Base-by-base conservation (phyloP, 2,888 invertebrate genomes). In the Sussaba pulchella region DNA sequence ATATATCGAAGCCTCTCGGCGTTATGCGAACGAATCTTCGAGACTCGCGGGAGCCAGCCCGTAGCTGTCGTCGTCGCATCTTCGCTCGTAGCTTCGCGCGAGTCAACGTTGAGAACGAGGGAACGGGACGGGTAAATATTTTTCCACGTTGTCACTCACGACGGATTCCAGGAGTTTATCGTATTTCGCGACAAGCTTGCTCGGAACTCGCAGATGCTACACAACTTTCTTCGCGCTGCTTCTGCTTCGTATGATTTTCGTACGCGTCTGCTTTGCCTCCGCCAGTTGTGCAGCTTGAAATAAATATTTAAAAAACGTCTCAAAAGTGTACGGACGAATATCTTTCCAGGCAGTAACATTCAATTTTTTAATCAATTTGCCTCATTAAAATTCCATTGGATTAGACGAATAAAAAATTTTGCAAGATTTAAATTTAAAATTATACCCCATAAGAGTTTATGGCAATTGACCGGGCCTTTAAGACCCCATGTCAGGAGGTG, bases 41-140 rank as follows among this genome's bases (percentile, higher is more conserved):
- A 19, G 52, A 24, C 52, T 24, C 19, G 24, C 63, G 45, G 17
- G 36, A 45, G 64, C 26, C 43, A 19, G n/a, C 21, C 17, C 19
- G 21, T 26, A 17, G 54, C 54, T 26, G 54, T 54, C 69, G 67
- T 54, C 67, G 52, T 41, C 39, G 64, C 47, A 9, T 66, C 67
- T n/a, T 67, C 52, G 24, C 50, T 39, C 64, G 64, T 24, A 19
- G 21, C 45, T 8, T 19, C 64, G 39, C 69, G 41, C 47, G 41
- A 54, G 52, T 54, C 54, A 41, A 54, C 39, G 39, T 31, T 19
- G 19, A 12, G 43, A 59, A 71, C 71, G 75, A 43, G 66, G 47
- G 24, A 64, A 70, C 69, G 54, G 52, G 26, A 43, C 39, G 69
- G 57, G 75, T 75, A 67, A 80, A 80, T 80, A 80, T 80, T 80